Percentiles rank a stretch among this genome's conserved stretches.
Evolutionary conservation across 2,888 invertebrate genomes (phyloP).

Genomic region (Sarcophaga carnaria): DNA sequence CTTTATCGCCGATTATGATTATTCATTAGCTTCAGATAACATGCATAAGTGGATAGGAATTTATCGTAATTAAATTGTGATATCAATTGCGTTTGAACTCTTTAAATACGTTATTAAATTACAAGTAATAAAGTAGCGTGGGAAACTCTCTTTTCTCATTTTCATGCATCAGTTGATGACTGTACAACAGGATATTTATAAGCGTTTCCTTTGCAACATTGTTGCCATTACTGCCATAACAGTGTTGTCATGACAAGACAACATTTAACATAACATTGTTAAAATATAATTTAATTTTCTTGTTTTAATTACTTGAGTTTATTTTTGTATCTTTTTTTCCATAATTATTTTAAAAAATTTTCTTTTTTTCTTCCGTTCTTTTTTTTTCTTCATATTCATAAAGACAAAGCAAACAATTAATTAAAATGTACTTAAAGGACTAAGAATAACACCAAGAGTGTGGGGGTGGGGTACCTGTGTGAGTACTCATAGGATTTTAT

Average conservation of each 20-base stretch:
- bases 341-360: conserved; percentile 12
- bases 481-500: not conserved
- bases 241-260: not conserved
- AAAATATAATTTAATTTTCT: conserved; percentile 30
- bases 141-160: not conserved
- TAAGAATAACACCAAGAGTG: too few relatives aligned
- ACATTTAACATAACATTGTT: conserved; percentile 2
- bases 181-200: not conserved
- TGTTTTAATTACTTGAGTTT: not conserved
- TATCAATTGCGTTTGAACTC: too few relatives aligned
- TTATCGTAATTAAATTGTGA: too few relatives aligned
- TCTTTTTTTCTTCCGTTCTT: not conserved
- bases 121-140: not conserved
- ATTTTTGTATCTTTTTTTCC: not conserved
- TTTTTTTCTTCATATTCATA: too few relatives aligned
- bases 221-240: not conserved
- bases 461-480: too few relatives aligned
- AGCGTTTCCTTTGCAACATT: not conserved
- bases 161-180: not conserved
- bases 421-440: too few relatives aligned
- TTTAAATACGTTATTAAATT: too few relatives aligned
- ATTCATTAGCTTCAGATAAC: too few relatives aligned
- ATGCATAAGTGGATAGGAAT: too few relatives aligned
- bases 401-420: too few relatives aligned
- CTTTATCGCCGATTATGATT: too few relatives aligned